Base-by-base conservation (phyloP, 2,113 vertebrate species). In the Mormoops blainvillei region DNA sequence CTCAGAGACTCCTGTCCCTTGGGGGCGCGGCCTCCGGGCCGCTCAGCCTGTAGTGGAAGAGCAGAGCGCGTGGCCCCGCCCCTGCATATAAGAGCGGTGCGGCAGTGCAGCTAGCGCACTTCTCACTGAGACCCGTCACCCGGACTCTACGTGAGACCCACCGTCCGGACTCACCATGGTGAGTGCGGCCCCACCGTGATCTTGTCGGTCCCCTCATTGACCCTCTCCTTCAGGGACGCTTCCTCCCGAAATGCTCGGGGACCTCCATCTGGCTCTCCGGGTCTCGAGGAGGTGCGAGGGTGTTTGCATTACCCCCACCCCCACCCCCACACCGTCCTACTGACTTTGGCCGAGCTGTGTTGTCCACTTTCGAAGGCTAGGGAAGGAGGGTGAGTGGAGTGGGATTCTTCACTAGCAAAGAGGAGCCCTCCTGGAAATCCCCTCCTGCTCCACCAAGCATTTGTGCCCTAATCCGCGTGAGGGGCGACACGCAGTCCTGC, bases 61-160 rank as follows among this genome's bases (percentile, higher is more conserved):
- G 67, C n/a, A 6, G 36, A 19, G 68, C n/a, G 61, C 24, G 41
- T 11, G 54, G 70, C 50, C 71, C 95, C 96, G 81, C 95, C 97
- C 52, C 68, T 18, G 4, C 43, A 0, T 97, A 97, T 97, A 98
- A 98, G 89, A 19, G 50, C 74, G 36, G 97, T 97, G 97, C 97
- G 95, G 95, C 97, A 97, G 91, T 97, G 97, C 97, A 96, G 96
- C 96, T 90, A 90, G 87, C 97, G 97, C 97, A 98, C 95, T 97
- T 98, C 97, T 98, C 97, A 98, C 97, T 5, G 97, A 98, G 97
- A 94, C 91, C 73, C 96, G 97, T 98, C 95, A 41, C 97, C 81
- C 96, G 26, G 95, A 97, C 97, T 98, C 97, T 26, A 87, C 96
- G 97, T 98, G 97, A 97, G 97, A 98, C 96, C 63, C 74, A 96